Conservation (phyloP, 2,113 vertebrate genomes). For the Chlorodrepanis virens region DNA sequence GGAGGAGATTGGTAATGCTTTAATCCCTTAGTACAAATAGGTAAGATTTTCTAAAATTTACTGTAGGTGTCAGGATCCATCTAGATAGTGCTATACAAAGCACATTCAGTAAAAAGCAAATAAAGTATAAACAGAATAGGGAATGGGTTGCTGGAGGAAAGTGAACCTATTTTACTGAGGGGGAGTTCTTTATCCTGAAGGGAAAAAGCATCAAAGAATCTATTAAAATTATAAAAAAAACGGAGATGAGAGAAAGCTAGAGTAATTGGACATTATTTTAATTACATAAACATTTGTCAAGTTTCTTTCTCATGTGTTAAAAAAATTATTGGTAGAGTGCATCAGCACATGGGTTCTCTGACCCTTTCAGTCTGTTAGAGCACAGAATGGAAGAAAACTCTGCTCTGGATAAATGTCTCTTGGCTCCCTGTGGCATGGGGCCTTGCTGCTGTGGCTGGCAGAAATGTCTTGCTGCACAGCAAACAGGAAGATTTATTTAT, state of each 20-base stretch:
- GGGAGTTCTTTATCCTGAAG: conserved; percentile 2
- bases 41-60: background rate
- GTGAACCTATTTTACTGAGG: conserved; percentile 2
- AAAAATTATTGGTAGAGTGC: background rate
- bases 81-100: background rate
- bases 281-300: background rate
- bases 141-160: conserved; percentile 3
- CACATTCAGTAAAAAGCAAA: background rate
- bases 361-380: background rate
- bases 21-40: background rate
- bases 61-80: background rate
- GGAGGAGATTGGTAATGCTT: background rate
- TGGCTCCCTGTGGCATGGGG: background rate
- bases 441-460: background rate
- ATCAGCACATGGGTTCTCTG: background rate
- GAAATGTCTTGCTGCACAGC: background rate
- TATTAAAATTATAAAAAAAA: background rate
- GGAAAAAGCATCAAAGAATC: conserved; percentile 18
- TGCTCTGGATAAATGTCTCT: background rate
- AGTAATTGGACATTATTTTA: conserved; percentile 22
- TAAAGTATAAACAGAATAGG: conserved; percentile 16
- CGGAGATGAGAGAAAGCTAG: background rate
- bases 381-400: background rate
- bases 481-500: background rate
- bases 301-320: background rate